These are phyloP conservation scores for Crotalus viridis DNA, from an alignment of 2,113 vertebrate genomes.

Conservation along the genomic window DNA sequence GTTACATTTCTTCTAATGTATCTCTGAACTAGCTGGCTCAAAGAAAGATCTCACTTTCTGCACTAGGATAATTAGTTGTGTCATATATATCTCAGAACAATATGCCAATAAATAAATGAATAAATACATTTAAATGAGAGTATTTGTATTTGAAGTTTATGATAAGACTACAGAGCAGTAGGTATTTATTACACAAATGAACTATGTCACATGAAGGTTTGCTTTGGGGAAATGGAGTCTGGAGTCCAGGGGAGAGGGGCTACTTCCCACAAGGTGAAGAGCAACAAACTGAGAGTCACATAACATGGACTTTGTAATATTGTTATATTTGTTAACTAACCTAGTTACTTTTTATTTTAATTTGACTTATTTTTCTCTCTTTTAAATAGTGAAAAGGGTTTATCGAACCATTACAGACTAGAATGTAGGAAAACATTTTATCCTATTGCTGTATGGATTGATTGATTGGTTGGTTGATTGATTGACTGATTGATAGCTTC, in stretches of 20 bases:
- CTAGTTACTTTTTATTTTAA: background rate
- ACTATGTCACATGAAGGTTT: background rate
- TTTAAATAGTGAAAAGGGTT: background rate
- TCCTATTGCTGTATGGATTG: background rate
- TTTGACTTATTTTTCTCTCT: background rate
- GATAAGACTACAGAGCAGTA: conserved; percentile 25
- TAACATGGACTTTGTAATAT: background rate
- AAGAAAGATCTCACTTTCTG: conserved; percentile 36
- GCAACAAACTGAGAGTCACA: background rate
- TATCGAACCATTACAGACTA: background rate
- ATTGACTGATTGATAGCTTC: background rate
- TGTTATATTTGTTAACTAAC: background rate
- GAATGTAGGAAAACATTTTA: background rate
- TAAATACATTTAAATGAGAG: conserved; percentile 20
- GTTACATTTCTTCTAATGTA: conserved; percentile 30
- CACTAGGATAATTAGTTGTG: conserved; percentile 31
- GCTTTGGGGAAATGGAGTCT: background rate
- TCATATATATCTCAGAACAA: conserved; percentile 21
- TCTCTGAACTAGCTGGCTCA: conserved; percentile 46
- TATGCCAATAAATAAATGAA: background rate
- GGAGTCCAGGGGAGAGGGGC: background rate
- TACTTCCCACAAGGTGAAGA: background rate
- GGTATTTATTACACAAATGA: background rate
- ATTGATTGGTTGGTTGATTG: background rate
- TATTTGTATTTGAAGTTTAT: background rate